Percentiles rank a stretch among this genome's conserved stretches.
These are phyloP conservation scores for Folsomia candida DNA, from an alignment of 2,888 invertebrate genomes.

Conservation along the genomic window DNA sequence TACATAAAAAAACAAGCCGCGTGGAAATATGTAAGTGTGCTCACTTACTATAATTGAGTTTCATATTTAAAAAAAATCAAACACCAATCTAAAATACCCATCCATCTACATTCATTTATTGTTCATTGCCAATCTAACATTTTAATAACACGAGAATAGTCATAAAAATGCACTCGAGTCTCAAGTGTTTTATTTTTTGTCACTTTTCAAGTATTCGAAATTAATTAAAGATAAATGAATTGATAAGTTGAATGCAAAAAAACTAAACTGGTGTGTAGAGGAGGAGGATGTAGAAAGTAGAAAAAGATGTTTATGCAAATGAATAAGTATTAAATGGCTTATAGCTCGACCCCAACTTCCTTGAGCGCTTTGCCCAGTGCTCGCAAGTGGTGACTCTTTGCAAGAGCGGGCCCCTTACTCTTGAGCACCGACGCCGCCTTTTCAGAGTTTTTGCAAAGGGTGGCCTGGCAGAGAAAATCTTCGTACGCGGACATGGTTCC, in stretches of 20 bases:
- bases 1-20: too few relatives aligned
- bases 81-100: too few relatives aligned
- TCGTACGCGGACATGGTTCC: constrained; percentile 87
- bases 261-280: not conserved
- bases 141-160: too few relatives aligned
- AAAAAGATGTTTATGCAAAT: too few relatives aligned
- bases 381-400: constrained; percentile 49
- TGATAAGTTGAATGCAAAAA: not conserved
- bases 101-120: too few relatives aligned
- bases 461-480: constrained; percentile 69
- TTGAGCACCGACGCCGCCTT: constrained; percentile 42
- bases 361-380: constrained; percentile 39
- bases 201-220: not conserved
- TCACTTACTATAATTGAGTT: too few relatives aligned
- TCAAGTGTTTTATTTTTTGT: not conserved
- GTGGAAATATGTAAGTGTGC: too few relatives aligned
- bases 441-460: constrained; percentile 34
- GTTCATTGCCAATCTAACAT: too few relatives aligned
- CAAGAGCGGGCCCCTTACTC: constrained; percentile 47
- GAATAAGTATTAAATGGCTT: not conserved
- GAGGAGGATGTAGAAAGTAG: too few relatives aligned
- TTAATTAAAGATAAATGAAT: not conserved
- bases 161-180: not conserved
- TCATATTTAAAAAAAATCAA: too few relatives aligned
- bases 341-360: constrained; percentile 18